Evolutionary conservation across 2,888 invertebrate genomes (phyloP).

Genomic region (Cryptops parisi): DNA sequence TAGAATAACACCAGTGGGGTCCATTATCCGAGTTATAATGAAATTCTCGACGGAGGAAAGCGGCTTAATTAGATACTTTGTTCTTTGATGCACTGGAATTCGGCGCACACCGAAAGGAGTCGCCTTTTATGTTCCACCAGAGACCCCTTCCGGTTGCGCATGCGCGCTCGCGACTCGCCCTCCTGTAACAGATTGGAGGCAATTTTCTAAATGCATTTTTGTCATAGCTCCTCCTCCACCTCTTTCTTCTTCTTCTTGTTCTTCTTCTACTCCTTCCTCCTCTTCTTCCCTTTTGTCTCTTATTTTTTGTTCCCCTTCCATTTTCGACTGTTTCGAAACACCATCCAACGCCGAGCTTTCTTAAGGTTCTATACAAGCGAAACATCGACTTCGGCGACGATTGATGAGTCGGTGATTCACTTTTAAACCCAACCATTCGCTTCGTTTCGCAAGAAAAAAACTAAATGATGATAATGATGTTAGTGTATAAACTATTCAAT

Average conservation of each 20-base stretch:
- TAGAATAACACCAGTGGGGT: conserved; percentile 14
- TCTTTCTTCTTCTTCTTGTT: not conserved
- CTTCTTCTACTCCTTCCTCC: not conserved
- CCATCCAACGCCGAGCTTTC: too few relatives aligned
- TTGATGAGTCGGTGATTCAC: too few relatives aligned
- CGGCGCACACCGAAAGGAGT: conserved; percentile 9
- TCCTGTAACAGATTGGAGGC: conserved; percentile 14
- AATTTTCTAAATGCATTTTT: conserved; percentile 16
- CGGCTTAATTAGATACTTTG: conserved; percentile 16
- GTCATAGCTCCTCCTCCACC: conserved; percentile 6
- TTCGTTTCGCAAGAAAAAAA: too few relatives aligned
- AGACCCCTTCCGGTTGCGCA: conserved; percentile 7
- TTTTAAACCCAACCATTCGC: too few relatives aligned
- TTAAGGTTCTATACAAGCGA: too few relatives aligned
- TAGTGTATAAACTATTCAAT: too few relatives aligned
- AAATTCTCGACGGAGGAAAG: conserved; percentile 13
- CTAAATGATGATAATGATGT: too few relatives aligned
- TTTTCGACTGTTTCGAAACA: too few relatives aligned
- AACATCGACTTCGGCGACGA: too few relatives aligned
- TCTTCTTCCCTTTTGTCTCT: not conserved
- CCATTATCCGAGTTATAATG: conserved; percentile 13
- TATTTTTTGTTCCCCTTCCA: too few relatives aligned
- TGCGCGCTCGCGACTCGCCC: conserved; percentile 6
- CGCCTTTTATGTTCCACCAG: conserved; percentile 13
- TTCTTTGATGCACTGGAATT: conserved; percentile 14